Base-by-base conservation (phyloP, 2,888 invertebrate species). In the Scelioninae gen. 1 region DNA sequence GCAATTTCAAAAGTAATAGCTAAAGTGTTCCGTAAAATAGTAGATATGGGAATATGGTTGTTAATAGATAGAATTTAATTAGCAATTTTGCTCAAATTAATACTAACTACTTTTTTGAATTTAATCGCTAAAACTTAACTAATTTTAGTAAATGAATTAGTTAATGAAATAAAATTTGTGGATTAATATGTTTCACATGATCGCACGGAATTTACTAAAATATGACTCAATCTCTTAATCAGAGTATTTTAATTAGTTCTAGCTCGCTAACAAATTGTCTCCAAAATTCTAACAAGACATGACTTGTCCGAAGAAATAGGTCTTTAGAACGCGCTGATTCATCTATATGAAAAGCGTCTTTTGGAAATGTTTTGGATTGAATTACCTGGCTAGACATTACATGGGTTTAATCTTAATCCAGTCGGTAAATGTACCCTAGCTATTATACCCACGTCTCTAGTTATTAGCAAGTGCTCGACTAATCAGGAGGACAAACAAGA, bases 351-450 rank as follows among this genome's bases (percentile, higher is more conserved):
- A 78, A 72, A 49, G 65, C 65, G 34, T 29, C 66, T 74, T 72
- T 68, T 53, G 38, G 65, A 58, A 56, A 58, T 79, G 72, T 72
- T 74, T 72, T 60, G 53, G 47, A 79, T 68, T 68, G 51, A 62
- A 68, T 79, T 74, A 74, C 43, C 55, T 53, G 23, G 11, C 53
- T 56, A 60, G 62, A 74, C 74, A 55, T 68, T 80, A 60, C 68
- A 74, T 47, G 74, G 68, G 55, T 68, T 80, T 74, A 80, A 74
- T 74, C 68, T 80, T 62, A 74, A 74, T 80, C 74, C 74, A 40
- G 49, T 49, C 62, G 43, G 45, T 68, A 74, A 80, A 68, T 80
- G 68, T 80, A 62, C 60, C 74, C 55, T 74, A 74, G 31, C 74
- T 74, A 68, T 80, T 80, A 80, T 79, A 53, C 56, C 60, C 40